Evolutionary conservation across 2,888 invertebrate genomes (phyloP).

Genomic region (Seira sanloemensis): DNA sequence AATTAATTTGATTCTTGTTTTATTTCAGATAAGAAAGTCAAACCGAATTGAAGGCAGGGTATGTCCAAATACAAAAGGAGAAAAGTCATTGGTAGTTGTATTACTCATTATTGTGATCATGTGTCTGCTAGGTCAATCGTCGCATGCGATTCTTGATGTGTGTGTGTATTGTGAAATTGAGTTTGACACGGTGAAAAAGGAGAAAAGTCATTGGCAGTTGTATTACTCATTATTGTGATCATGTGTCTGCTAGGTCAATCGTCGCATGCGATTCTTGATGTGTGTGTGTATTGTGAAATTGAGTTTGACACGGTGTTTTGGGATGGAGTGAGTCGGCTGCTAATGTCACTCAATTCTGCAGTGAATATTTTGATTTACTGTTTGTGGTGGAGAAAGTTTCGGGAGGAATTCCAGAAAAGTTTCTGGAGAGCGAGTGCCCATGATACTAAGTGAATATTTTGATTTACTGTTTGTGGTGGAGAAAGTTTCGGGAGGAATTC

Average conservation of each 20-base stretch:
- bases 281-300: slow-evolving; percentile 52
- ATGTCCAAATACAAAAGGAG: too few species aligned
- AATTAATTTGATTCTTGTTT: neutral
- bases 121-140: slow-evolving; percentile 66
- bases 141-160: slow-evolving; percentile 66
- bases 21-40: slow-evolving; percentile 52
- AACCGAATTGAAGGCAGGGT: slow-evolving; percentile 30
- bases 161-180: slow-evolving; percentile 48
- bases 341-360: slow-evolving; percentile 69
- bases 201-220: slow-evolving; percentile 70
- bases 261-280: slow-evolving; percentile 65
- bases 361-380: slow-evolving; percentile 72
- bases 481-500: slow-evolving; percentile 64
- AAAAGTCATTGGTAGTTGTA: slow-evolving; percentile 69
- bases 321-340: slow-evolving; percentile 68
- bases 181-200: slow-evolving; percentile 58
- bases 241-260: slow-evolving; percentile 67
- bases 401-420: slow-evolving; percentile 69
- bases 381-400: slow-evolving; percentile 69
- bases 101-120: slow-evolving; percentile 68
- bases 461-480: slow-evolving; percentile 54
- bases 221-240: slow-evolving; percentile 69
- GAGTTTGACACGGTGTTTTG: slow-evolving; percentile 57
- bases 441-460: slow-evolving; percentile 70
- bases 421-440: too few species aligned